A percentile compares a stretch with the other conserved stretches of the same genome.
Evolutionary conservation across 2,888 invertebrate species (phyloP).

Genomic region (Cepaea hortensis): DNA sequence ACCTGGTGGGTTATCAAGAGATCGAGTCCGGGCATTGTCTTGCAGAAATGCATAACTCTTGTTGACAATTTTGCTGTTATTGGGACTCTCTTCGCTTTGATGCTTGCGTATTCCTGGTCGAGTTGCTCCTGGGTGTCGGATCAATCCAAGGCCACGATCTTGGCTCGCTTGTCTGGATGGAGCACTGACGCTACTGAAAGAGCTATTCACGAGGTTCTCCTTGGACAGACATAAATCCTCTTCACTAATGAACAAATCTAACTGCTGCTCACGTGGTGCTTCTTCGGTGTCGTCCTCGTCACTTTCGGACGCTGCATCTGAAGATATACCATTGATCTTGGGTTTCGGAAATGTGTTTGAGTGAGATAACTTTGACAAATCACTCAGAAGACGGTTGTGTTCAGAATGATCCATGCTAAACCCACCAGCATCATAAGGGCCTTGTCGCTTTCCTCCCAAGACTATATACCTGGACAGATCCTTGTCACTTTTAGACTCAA

Average conservation of each 20-base stretch:
- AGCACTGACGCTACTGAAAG: conserved; percentile 25
- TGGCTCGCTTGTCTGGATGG: conserved; percentile 24
- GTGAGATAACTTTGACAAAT: conserved; percentile 14
- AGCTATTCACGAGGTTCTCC: conserved; percentile 23
- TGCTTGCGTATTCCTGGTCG: conserved; percentile 32
- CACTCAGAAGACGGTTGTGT: background rate
- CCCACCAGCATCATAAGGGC: background rate
- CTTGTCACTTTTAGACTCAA: conserved; percentile 34
- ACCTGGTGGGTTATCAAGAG: conserved; percentile 33
- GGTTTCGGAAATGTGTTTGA: conserved; percentile 44
- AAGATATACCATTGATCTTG: conserved; percentile 20
- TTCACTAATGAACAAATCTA: conserved; percentile 41
- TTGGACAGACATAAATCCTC: conserved; percentile 38
- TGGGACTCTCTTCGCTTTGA: conserved; percentile 31
- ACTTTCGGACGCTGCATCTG: conserved; percentile 11
- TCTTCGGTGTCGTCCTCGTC: conserved; percentile 26
- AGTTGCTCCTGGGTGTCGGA: background rate
- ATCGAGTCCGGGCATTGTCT: conserved; percentile 20
- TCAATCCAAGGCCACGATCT: conserved; percentile 3
- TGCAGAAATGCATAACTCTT: conserved; percentile 15
- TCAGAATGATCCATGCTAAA: background rate
- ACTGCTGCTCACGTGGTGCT: conserved; percentile 51
- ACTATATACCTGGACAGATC: conserved; percentile 25
- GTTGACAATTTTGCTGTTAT: background rate
- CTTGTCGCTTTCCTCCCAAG: background rate